These are phyloP conservation scores for Leptinotarsa haldemani DNA, from an alignment of 2,888 invertebrate species.

Conservation along the genomic window DNA sequence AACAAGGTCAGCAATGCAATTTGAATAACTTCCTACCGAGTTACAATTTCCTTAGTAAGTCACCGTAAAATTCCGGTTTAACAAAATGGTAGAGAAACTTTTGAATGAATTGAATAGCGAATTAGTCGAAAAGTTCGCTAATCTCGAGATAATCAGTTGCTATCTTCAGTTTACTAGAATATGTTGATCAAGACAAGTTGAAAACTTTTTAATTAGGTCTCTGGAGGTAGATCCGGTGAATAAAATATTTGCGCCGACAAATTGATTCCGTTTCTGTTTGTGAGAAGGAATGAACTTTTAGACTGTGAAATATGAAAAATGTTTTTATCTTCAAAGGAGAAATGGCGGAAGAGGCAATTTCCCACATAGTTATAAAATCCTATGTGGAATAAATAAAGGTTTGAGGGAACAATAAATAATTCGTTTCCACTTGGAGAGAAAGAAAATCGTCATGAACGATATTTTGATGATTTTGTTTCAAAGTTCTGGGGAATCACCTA, in stretches of 20 bases:
- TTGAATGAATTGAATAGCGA: neutral
- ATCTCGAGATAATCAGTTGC: slow-evolving; percentile 5
- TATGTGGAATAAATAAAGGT: too few relatives aligned
- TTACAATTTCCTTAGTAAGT: neutral
- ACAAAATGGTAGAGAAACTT: neutral
- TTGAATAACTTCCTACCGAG: neutral
- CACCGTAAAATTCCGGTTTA: neutral
- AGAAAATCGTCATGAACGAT: too few relatives aligned
- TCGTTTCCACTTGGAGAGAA: too few relatives aligned
- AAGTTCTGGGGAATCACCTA: too few relatives aligned
- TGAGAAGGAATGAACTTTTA: neutral
- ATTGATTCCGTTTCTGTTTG: neutral
- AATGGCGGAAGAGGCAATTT: too few relatives aligned
- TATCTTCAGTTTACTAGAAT: slow-evolving; percentile 1
- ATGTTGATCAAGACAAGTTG: slow-evolving; percentile 1
- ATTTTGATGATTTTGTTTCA: too few relatives aligned
- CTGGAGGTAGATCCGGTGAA: neutral
- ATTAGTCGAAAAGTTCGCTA: slow-evolving; percentile 4
- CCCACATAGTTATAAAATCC: too few relatives aligned
- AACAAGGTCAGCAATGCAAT: neutral
- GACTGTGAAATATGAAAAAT: too few relatives aligned
- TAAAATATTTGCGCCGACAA: neutral
- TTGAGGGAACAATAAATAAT: too few relatives aligned
- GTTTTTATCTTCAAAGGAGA: too few relatives aligned
- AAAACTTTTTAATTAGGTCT: slow-evolving; percentile 12